Percentiles rank a stretch among this genome's conserved stretches.
phyloP scores from a whole-genome alignment of 2,888 invertebrate species.

The Cantharis rustica region DNA sequence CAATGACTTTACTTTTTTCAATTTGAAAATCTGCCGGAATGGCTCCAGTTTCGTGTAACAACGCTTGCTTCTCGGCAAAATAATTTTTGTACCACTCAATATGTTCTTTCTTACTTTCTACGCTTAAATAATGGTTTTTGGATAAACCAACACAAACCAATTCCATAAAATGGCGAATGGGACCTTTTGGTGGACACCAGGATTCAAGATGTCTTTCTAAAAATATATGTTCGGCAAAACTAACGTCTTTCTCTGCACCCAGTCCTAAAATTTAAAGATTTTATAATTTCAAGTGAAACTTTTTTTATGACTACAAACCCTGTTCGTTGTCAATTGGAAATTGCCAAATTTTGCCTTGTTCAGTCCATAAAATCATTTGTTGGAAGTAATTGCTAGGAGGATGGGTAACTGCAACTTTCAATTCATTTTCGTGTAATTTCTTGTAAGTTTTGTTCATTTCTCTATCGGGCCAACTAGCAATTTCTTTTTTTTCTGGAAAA shows the following conservation, averaged over 20 bases:
- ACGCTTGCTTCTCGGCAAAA: constrained; percentile 78
- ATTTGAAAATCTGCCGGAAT: constrained; percentile 49
- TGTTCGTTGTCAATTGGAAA: constrained; percentile 98
- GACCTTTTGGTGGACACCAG: constrained; percentile 91
- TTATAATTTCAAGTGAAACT: background rate
- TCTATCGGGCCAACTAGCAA: constrained; percentile 39
- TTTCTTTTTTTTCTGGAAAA: constrained; percentile 57
- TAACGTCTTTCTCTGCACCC: constrained; percentile 67
- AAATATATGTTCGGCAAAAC: constrained; percentile 95
- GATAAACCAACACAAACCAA: constrained; percentile 91
- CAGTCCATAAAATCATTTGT: constrained; percentile 92
- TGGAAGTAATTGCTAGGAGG: constrained; percentile 89
- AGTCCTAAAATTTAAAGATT: constrained; percentile 59
- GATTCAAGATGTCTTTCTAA: constrained; percentile 82
- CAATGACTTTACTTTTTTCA: constrained; percentile 31
- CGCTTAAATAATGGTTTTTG: constrained; percentile 90
- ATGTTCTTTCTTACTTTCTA: constrained; percentile 84
- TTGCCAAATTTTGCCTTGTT: constrained; percentile 92
- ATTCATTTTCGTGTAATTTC: constrained; percentile 65
- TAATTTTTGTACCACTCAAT: constrained; percentile 92
- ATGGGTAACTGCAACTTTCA: constrained; percentile 69
- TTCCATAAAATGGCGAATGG: constrained; percentile 97
- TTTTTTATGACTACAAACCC: constrained; percentile 59
- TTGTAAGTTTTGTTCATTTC: constrained; percentile 70
- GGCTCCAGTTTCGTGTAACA: constrained; percentile 70